Evolutionary conservation across 2,888 invertebrate genomes (phyloP), one percentile per base, ranked within the genome.

Genomic region (Anarsia innoxiella): DNA sequence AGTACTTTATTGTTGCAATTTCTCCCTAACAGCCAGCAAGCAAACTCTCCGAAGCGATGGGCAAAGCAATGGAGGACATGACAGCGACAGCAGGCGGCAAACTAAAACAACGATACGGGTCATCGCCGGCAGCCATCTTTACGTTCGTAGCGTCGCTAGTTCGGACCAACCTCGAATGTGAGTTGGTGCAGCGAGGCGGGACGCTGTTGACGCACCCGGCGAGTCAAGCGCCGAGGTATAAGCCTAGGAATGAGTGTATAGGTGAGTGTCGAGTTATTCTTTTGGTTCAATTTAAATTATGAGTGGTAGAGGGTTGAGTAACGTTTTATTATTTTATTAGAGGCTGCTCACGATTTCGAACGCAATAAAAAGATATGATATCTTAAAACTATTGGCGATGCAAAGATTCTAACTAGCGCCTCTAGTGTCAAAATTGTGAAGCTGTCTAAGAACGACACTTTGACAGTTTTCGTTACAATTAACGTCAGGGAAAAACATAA

Each of bases 41-140:
- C 32, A 91, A 89, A 55, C 86, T 96, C 45, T 91, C 93, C 1
- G 93, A 95, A 65, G 95, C 96, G 34, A 93, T 97, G 89, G 93
- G 93, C 28, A 94, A 94, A 61, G 92, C 94, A 14, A 96, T 97
- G 95, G 95, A 96, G 63, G 95, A 96, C 74, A 94, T 97, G 90
- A 94, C 95, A 3, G 92, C 91, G 59, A 91, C 92, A 48, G 95
- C 96, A 2, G 92, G 93, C 64, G 88, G 92, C 44, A 93, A 93
- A 61, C 91, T 91, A 58, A 90, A 91, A 61, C 90, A 91, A 54
- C 91, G 91, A 5, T 80, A 87, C 86, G 82, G 82, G 4, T 72
- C 71, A 3, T 84, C 80, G n/a, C 74, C 79, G 6, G 79, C 71
- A 36, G 75, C 77, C 53, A 88, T 96, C 46, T 93, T 96, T 68